Percentiles rank a stretch among this genome's conserved stretches.
Evolutionary conservation across 2,797 vertebrate genomes (phyloP).

Genomic region (Crax fasciolata): DNA sequence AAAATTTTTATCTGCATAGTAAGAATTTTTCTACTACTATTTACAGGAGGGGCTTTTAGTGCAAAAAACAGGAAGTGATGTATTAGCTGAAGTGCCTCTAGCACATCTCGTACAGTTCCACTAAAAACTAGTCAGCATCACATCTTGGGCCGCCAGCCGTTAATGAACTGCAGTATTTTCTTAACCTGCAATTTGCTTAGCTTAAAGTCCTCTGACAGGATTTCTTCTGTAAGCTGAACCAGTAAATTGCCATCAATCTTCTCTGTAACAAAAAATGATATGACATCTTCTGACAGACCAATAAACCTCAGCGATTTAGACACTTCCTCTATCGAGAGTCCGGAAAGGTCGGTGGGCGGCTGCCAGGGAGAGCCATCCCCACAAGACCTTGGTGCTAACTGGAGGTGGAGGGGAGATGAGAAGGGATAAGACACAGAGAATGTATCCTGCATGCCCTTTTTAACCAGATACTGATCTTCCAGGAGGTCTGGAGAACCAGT

Average conservation of each 20-base stretch:
- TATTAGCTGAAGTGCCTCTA: conserved; percentile 69
- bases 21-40: conserved; percentile 83
- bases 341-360: conserved; percentile 90
- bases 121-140: conserved; percentile 29
- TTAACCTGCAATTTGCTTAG: conserved; percentile 98
- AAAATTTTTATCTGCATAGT: conserved; percentile 88
- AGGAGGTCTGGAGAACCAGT: conserved; percentile 78
- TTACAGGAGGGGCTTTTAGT: conserved; percentile 86
- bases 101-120: conserved; percentile 53
- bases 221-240: conserved; percentile 96
- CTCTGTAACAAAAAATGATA: conserved; percentile 92
- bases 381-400: conserved; percentile 84
- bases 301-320: conserved; percentile 95
- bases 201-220: conserved; percentile 96
- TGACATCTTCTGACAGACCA: conserved; percentile 92
- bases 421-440: conserved; percentile 85
- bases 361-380: conserved; percentile 90
- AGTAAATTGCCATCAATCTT: conserved; percentile 98
- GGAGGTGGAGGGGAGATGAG: conserved; percentile 83
- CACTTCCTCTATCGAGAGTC: conserved; percentile 95
- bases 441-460: conserved; percentile 83
- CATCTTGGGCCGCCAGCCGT: conserved; percentile 98
- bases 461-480: conserved; percentile 82
- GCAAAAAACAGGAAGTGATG: conserved; percentile 84
- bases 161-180: conserved; percentile 98